Conservation (phyloP, 2,888 invertebrate species). For the Caenorhabditis plicata region DNA sequence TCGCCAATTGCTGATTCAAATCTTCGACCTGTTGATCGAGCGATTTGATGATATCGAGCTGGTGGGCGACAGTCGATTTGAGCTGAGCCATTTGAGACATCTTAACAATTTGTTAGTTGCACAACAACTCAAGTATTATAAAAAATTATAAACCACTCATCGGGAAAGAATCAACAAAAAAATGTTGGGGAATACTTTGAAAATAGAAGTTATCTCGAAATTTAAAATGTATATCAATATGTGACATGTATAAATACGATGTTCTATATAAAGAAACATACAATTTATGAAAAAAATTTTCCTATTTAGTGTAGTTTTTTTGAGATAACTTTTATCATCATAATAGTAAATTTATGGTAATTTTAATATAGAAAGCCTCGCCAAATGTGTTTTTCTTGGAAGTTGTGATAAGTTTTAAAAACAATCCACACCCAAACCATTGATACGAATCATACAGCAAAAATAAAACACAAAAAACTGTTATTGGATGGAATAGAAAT, state of each 20-base stretch:
- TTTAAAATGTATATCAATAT: too few species aligned
- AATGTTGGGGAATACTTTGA: too few species aligned
- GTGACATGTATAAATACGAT: too few species aligned
- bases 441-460: conserved; percentile 1
- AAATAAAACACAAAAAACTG: conserved; percentile 1
- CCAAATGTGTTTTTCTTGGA: background rate
- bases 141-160: too few species aligned
- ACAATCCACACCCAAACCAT: background rate
- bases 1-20: conserved; percentile 23
- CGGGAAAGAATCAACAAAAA: too few species aligned
- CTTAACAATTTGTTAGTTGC: conserved; percentile 28
- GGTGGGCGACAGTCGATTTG: conserved; percentile 37
- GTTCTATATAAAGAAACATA: too few species aligned
- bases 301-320: too few species aligned
- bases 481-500: background rate
- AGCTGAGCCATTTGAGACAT: conserved; percentile 42
- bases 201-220: too few species aligned
- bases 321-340: too few species aligned
- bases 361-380: too few species aligned
- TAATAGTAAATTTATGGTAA: too few species aligned
- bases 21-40: conserved; percentile 37
- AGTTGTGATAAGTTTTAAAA: background rate
- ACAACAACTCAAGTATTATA: conserved; percentile 6
- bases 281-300: too few species aligned
- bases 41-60: conserved; percentile 35